Evolutionary conservation across 2,888 invertebrate genomes (phyloP).

Genomic region (Argyra leucocephala): DNA sequence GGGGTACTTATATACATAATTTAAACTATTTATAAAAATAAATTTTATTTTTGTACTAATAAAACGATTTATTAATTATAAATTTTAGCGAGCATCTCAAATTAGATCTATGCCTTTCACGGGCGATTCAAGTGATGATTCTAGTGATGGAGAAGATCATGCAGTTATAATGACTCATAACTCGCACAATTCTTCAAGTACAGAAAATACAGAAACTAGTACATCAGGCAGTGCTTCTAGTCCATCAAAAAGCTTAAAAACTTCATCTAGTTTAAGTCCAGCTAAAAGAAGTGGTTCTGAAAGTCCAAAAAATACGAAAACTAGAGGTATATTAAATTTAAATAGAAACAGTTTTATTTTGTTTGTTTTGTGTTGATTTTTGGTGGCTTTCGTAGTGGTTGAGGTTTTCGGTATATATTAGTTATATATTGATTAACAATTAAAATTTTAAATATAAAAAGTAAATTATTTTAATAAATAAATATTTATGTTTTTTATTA

Average conservation of each 20-base stretch:
- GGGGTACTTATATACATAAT: slow-evolving; percentile 51
- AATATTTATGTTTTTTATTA: too few relatives aligned
- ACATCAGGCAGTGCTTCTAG: slow-evolving; percentile 61
- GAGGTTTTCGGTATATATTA: slow-evolving; percentile 14
- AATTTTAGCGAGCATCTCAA: slow-evolving; percentile 73
- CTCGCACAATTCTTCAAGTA: slow-evolving; percentile 44
- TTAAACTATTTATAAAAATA: slow-evolving; percentile 6
- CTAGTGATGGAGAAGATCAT: slow-evolving; percentile 79
- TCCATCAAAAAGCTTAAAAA: slow-evolving; percentile 78
- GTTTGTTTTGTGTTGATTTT: slow-evolving; percentile 4
- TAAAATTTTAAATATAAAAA: too few relatives aligned
- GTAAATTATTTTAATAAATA: too few relatives aligned
- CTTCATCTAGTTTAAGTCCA: slow-evolving; percentile 74
- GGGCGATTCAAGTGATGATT: slow-evolving; percentile 90
- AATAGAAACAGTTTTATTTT: too few relatives aligned
- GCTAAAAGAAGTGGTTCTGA: slow-evolving; percentile 76
- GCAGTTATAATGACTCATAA: slow-evolving; percentile 43
- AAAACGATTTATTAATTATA: slow-evolving; percentile 10
- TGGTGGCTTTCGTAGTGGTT: slow-evolving; percentile 17
- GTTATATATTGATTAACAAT: too few relatives aligned
- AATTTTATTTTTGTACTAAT: neutral
- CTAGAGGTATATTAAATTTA: slow-evolving; percentile 53
- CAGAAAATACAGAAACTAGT: slow-evolving; percentile 52
- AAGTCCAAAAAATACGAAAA: slow-evolving; percentile 63
- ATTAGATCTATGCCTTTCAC: slow-evolving; percentile 93